A percentile compares a stretch with the other conserved stretches of the same genome.
These are phyloP conservation scores for Aurelia aurita complex sp. Pacific DNA, from an alignment of 30 jellyfish, hydroid and myxozoan species.

Conservation along the genomic window DNA sequence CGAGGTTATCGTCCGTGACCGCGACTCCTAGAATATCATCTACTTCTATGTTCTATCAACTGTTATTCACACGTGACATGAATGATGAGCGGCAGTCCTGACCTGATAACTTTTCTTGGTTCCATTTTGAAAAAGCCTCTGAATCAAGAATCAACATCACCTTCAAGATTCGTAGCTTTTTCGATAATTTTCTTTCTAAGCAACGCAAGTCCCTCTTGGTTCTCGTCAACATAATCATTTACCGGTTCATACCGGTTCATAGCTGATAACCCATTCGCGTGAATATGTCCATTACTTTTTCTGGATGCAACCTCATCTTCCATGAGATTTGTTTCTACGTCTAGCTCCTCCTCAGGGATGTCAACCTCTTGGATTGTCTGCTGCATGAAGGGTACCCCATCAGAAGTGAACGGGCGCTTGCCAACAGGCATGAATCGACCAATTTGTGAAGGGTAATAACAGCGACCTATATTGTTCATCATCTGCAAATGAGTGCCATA, in stretches of 20 bases:
- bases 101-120: too few relatives aligned
- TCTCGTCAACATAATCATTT: constrained; percentile 66
- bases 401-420: constrained; percentile 60
- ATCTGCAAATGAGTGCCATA: constrained; percentile 56
- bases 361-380: constrained; percentile 88
- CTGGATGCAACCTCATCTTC: constrained; percentile 41
- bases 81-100: too few relatives aligned
- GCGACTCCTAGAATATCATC: too few relatives aligned
- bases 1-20: too few relatives aligned
- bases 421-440: constrained; percentile 72
- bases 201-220: constrained; percentile 85
- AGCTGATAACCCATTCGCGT: constrained; percentile 10
- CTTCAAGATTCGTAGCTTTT: constrained; percentile 85
- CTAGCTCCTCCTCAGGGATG: constrained; percentile 79
- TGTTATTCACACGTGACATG: too few relatives aligned
- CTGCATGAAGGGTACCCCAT: constrained; percentile 70
- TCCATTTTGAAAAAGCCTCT: too few relatives aligned
- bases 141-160: not conserved
- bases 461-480: constrained; percentile 56
- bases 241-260: constrained; percentile 38
- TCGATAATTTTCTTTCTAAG: constrained; percentile 85
- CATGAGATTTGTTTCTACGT: constrained; percentile 47
- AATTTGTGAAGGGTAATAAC: constrained; percentile 54
- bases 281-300: constrained; percentile 16
- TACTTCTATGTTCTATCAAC: too few relatives aligned